Base-by-base conservation (phyloP, 2,113 vertebrate genomes). In the Varanus salvator region DNA sequence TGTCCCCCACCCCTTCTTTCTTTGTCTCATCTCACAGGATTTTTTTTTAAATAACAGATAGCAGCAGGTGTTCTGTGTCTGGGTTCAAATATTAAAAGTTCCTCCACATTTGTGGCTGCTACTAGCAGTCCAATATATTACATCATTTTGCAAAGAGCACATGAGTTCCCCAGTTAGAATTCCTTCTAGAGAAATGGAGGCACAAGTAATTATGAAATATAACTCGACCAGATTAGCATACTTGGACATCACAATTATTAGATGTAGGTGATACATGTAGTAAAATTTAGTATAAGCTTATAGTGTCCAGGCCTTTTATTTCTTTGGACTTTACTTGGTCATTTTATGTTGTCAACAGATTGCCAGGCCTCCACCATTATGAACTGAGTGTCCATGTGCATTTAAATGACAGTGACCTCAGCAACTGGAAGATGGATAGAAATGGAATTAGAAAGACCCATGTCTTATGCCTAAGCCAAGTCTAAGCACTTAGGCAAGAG, bases 31-130 rank as follows among this genome's bases (percentile, higher is more conserved):
- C 68, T 60, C 69, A 60, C 2, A 66, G 66, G 64, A 57, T 89
- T 38, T 88, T 71, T 88, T 85, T 87, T 95, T 91, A 92, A 93
- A 89, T 17, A 92, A 86, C 38, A 92, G 71, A 44, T 66, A 84
- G 80, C 91, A 88, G 31, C 86, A 96, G 95, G 94, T 90, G 91
- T 72, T 71, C 4, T 0, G 48, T 93, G 8, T 25, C 80, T 95
- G 76, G 94, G 72, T 87, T 93, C 93, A 90, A 83, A 71, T 34
- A 71, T 68, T n/a, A 92, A 72, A 91, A 89, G 78, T 2, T 34
- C 85, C 38, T 93, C 82, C 29, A 85, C 88, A 80, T n/a, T 87
- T 89, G 68, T 92, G 60, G 91, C 93, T 90, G 5, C 29, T 95
- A 84, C 69, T 85, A 69, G 82, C 48, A 85, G 57, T n/a, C 38